Conservation (phyloP, 2,113 vertebrate species). For the Ellobius talpinus region DNA sequence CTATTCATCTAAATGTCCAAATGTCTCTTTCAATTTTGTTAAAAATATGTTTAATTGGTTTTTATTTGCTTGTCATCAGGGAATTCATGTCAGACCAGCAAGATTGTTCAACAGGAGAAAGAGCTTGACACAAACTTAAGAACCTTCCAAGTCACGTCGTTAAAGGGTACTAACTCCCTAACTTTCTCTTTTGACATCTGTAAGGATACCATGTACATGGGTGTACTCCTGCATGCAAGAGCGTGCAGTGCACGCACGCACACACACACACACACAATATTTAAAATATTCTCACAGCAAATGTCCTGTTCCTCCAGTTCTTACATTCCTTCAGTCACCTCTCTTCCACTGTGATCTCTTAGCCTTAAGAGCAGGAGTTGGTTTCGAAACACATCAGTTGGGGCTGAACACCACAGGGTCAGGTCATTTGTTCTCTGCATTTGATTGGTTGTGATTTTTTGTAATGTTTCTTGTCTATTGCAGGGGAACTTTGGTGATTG, state of each 20-base stretch:
- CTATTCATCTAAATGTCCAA: neutral
- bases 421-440: neutral
- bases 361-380: neutral
- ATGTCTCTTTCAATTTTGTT: neutral
- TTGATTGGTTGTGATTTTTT: neutral
- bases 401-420: neutral
- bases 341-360: neutral
- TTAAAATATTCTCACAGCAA: neutral
- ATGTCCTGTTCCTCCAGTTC: neutral
- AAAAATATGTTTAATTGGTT: constrained; percentile 1
- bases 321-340: neutral
- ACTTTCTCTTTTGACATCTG: neutral
- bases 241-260: too few relatives aligned
- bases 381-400: neutral
- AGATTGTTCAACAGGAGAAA: neutral
- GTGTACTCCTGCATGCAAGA: neutral
- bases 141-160: too few relatives aligned
- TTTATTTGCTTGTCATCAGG: constrained; percentile 16
- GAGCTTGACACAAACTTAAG: neutral
- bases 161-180: rapidly evolving
- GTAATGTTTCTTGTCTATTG: neutral
- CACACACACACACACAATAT: neutral
- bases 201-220: neutral
- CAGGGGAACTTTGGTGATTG: neutral
- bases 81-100: neutral